Evolutionary conservation across 2,113 vertebrate species (phyloP).

Genomic region (Notarius lentiginosus): DNA sequence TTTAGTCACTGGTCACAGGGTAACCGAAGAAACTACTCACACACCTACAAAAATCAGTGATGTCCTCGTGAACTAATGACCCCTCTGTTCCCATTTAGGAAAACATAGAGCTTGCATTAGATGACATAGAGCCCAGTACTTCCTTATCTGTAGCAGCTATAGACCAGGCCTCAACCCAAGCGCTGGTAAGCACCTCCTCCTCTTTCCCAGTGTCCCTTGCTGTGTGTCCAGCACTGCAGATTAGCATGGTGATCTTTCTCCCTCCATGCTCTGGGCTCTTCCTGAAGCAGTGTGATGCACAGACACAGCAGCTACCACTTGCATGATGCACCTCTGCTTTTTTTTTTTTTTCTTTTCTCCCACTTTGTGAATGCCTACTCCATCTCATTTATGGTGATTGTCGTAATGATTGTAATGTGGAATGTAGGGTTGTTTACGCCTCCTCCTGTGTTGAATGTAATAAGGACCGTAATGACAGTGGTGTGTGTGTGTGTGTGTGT

Average conservation of each 20-base stretch:
- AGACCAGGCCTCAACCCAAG: constrained; percentile 90
- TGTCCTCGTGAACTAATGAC: constrained; percentile 60
- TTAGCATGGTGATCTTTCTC: constrained; percentile 12
- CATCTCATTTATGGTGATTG: background rate
- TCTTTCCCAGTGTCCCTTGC: constrained; percentile 30
- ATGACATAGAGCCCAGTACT: constrained; percentile 83
- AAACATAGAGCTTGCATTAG: constrained; percentile 91
- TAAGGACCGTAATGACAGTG: background rate
- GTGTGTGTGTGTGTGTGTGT: background rate
- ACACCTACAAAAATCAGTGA: constrained; percentile 22
- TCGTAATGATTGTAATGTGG: background rate
- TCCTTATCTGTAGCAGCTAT: constrained; percentile 85
- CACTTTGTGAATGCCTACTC: constrained; percentile 6
- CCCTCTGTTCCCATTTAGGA: constrained; percentile 82
- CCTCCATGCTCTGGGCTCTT: constrained; percentile 1
- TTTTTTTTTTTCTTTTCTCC: background rate
- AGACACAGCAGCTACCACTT: background rate
- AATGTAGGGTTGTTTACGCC: background rate
- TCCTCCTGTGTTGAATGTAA: background rate
- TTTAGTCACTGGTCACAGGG: constrained; percentile 13
- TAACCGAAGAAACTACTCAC: constrained; percentile 8
- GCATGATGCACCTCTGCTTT: background rate
- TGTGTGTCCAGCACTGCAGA: constrained; percentile 14
- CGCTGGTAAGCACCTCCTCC: constrained; percentile 82
- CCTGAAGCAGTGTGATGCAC: background rate